Conservation (phyloP, 2,888 invertebrate genomes). For the Muscina levida region DNA sequence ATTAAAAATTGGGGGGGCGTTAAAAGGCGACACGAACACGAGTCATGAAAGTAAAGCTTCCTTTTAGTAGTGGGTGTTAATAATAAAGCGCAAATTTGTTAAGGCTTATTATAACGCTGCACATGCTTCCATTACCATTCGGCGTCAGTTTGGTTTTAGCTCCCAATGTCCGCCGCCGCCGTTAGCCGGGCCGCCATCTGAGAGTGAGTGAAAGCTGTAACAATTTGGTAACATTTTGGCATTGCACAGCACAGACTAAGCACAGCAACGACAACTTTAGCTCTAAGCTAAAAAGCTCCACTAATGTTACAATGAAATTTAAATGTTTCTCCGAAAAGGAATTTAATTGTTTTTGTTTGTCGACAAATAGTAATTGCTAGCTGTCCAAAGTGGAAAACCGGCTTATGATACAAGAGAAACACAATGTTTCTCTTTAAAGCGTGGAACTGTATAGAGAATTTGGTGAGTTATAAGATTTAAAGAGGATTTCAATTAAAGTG, state of each 20-base stretch:
- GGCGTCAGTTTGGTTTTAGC: conserved; percentile 40
- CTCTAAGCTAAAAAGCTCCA: conserved; percentile 31
- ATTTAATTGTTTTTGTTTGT: background rate
- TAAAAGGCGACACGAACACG: too few species aligned
- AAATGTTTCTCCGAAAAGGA: background rate
- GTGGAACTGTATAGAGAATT: too few species aligned
- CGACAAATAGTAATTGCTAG: background rate
- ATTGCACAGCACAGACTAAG: too few species aligned
- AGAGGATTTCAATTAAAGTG: conserved; percentile 27
- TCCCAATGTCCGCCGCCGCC: background rate
- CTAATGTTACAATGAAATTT: conserved; percentile 35
- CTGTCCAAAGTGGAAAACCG: background rate
- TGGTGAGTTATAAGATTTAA: background rate
- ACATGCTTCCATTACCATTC: conserved; percentile 22
- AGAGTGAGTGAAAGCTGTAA: too few species aligned
- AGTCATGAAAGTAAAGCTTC: too few species aligned
- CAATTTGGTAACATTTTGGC: too few species aligned
- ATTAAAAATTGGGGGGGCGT: too few species aligned
- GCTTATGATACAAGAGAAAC: too few species aligned
- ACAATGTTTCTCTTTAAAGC: too few species aligned
- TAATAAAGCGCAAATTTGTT: conserved; percentile 47
- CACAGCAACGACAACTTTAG: background rate
- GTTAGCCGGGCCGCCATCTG: too few species aligned
- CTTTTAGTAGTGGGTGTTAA: background rate
- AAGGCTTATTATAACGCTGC: conserved; percentile 49